Percentiles rank a stretch among this genome's conserved stretches.
Conservation (phyloP, 1,140 invertebrate genomes). For the Hycleus phaleratus region DNA sequence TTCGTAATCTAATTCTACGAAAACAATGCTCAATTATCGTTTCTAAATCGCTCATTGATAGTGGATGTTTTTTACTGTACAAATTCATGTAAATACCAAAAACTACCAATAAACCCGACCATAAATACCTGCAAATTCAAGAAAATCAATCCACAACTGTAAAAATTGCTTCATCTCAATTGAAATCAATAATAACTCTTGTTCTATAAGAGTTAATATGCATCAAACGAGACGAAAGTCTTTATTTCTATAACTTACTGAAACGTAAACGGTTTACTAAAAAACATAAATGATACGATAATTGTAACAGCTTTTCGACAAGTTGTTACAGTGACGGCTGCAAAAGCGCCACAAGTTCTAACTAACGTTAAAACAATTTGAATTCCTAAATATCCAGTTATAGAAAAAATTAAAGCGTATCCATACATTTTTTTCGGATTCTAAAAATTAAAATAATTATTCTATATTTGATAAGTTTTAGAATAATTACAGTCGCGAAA, state of each 20-base stretch:
- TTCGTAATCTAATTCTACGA: slow-evolving; percentile 19
- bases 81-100: slow-evolving; percentile 87
- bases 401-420: slow-evolving; percentile 78
- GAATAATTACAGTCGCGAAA: slow-evolving; percentile 59
- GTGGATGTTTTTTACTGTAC: slow-evolving; percentile 64
- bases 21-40: slow-evolving; percentile 18
- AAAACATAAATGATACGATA: slow-evolving; percentile 85
- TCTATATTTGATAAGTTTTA: not conserved
- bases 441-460: slow-evolving; percentile 40
- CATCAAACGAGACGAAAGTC: too few relatives aligned
- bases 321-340: slow-evolving; percentile 84
- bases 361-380: slow-evolving; percentile 87
- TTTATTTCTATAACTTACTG: slow-evolving; percentile 59
- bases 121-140: slow-evolving; percentile 66
- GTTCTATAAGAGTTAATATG: too few relatives aligned
- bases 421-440: slow-evolving; percentile 71
- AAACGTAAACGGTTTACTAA: slow-evolving; percentile 88
- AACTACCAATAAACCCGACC: slow-evolving; percentile 80
- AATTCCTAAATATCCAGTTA: slow-evolving; percentile 85
- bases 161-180: too few relatives aligned
- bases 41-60: slow-evolving; percentile 33
- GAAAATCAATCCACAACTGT: not conserved
- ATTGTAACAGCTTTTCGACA: slow-evolving; percentile 88
- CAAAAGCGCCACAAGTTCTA: slow-evolving; percentile 76
- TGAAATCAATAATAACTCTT: too few relatives aligned